Evolutionary conservation across 92 coral and sea anemone species (phyloP).

Genomic region (Siderastrea siderea): DNA sequence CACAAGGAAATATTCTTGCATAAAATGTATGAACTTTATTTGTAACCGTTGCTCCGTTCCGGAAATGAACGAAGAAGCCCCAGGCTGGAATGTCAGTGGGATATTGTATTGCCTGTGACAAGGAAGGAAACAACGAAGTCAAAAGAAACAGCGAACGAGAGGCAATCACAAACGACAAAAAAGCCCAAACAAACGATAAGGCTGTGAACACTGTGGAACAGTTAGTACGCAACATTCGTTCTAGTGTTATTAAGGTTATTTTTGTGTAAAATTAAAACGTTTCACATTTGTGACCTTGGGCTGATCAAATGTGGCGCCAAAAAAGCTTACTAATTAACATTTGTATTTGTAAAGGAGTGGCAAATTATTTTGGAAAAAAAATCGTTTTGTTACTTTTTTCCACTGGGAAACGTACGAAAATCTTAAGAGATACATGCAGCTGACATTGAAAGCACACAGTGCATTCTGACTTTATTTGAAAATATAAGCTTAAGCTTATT

Average conservation of each 20-base stretch:
- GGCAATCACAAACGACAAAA: neutral
- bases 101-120: slow-evolving; percentile 48
- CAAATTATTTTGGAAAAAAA: no score
- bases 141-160: neutral
- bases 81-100: slow-evolving; percentile 58
- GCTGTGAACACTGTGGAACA: neutral
- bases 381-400: no score
- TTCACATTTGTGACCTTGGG: neutral
- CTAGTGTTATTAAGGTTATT: no score
- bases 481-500: no score
- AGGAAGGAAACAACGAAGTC: slow-evolving; percentile 28
- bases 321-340: no score
- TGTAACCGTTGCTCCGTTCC: slow-evolving; percentile 55
- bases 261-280: no score
- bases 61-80: slow-evolving; percentile 60
- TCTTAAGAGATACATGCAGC: no score
- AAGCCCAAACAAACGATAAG: neutral
- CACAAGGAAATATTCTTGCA: slow-evolving; percentile 57
- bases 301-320: neutral
- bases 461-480: no score
- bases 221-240: neutral
- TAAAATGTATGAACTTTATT: slow-evolving; percentile 28
- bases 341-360: no score
- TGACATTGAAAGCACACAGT: no score
- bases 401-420: no score